A percentile compares a stretch with the other conserved stretches of the same genome.
phyloP scores from a whole-genome alignment of 2,113 vertebrate genomes.

The Lutjanus erythropterus region DNA sequence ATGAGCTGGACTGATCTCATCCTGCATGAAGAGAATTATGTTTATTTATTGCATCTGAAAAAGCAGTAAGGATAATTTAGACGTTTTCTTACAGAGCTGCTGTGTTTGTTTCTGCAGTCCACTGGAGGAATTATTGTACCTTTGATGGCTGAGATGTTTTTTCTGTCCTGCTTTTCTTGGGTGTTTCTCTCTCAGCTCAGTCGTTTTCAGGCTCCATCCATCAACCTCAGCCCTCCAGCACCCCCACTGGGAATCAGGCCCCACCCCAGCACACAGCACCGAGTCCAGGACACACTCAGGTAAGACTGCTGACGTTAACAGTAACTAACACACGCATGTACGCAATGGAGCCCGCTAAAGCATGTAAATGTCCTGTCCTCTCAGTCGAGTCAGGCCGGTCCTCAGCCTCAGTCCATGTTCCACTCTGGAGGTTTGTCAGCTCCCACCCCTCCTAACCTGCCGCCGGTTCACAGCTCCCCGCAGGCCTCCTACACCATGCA shows the following conservation, averaged over 20 bases:
- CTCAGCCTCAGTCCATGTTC: conserved; percentile 89
- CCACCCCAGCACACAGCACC: conserved; percentile 90
- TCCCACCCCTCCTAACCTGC: conserved; percentile 87
- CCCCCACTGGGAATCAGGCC: conserved; percentile 88
- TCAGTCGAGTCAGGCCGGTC: conserved; percentile 85
- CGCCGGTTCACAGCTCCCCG: conserved; percentile 89
- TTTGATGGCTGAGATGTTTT: no score
- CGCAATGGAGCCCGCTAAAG: no score
- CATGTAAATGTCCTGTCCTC: conserved; percentile 8
- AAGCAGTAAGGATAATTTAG: no score
- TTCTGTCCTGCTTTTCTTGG: not conserved
- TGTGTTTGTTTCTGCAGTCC: no score
- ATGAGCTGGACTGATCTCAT: not conserved
- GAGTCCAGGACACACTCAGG: conserved; percentile 84
- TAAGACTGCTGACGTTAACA: not conserved
- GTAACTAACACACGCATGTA: not conserved
- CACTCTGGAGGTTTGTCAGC: conserved; percentile 87
- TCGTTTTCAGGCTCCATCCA: conserved; percentile 88
- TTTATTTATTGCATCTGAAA: not conserved
- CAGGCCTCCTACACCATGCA: conserved; percentile 88
- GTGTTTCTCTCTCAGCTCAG: conserved; percentile 80
- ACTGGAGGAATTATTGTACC: no score
- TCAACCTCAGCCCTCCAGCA: conserved; percentile 89
- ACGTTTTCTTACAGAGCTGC: no score
- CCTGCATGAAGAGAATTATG: no score